Evolutionary conservation across 2,888 invertebrate species (phyloP).

Genomic region (Tryphoninae sp.): DNA sequence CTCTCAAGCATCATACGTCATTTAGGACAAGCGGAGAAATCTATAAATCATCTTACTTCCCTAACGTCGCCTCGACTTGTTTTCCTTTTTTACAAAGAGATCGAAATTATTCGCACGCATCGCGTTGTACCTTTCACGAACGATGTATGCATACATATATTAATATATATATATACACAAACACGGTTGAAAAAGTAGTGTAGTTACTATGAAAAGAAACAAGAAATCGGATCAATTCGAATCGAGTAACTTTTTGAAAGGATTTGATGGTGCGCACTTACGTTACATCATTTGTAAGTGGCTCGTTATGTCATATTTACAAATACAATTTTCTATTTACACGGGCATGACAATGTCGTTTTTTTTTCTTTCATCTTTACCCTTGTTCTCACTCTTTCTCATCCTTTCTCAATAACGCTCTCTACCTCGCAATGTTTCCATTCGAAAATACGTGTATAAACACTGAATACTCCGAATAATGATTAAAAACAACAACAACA

Average conservation of each 20-base stretch:
- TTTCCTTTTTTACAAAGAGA: conserved; percentile 42
- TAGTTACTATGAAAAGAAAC: conserved; percentile 24
- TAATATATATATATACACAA: conserved; percentile 14
- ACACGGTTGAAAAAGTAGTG: conserved; percentile 35
- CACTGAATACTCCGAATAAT: conserved; percentile 35
- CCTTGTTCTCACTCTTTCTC: neutral
- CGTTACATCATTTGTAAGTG: conserved; percentile 51
- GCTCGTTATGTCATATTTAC: conserved; percentile 69
- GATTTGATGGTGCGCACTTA: conserved; percentile 57
- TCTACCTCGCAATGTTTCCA: conserved; percentile 22
- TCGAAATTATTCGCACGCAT: conserved; percentile 51
- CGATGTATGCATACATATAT: conserved; percentile 30
- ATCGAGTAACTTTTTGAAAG: conserved; percentile 31
- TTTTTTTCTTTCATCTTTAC: neutral
- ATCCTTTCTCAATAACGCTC: conserved; percentile 27
- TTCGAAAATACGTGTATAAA: conserved; percentile 27
- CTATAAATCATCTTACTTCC: conserved; percentile 32
- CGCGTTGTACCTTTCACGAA: conserved; percentile 35
- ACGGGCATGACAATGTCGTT: conserved; percentile 68
- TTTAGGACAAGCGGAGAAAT: conserved; percentile 42
- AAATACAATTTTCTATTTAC: conserved; percentile 72
- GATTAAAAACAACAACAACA: conserved; percentile 33
- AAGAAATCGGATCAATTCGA: conserved; percentile 30
- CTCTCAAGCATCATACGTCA: conserved; percentile 46
- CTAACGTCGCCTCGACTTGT: conserved; percentile 37